Evolutionary conservation across 1,140 invertebrate species (phyloP), one percentile per base, ranked within the genome.

Genomic region (Chionoecetes opilio): DNA sequence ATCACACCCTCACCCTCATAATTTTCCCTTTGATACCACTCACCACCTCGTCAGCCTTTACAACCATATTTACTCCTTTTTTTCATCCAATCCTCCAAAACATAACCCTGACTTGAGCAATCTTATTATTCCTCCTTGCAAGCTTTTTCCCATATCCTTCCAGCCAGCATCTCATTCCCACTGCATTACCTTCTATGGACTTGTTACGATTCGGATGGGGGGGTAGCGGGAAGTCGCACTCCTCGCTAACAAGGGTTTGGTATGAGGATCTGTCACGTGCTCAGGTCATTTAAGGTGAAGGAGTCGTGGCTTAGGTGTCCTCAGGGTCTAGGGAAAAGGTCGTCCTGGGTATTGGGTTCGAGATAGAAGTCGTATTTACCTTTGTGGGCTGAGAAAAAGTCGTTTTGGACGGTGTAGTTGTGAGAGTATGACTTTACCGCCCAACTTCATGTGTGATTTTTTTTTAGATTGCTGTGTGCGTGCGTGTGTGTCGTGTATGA

Each of bases 281-380:
- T 26, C 63, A 75, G 26, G 63, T 75, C 63, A 26, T 75, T 26
- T 26, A 17, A 75, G 53, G 63, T 75, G 63, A 75, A 75, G 26
- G 63, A 75, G 63, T 26, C 21, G 11, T 8, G 26, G 63, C 21
- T n/a, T n/a, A 26, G 63, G 21, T 75, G 63, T 75, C 21, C 63
- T 75, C 63, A n/a, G 63, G 63, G 21, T n/a, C 41, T n/a, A 53
- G 21, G 63, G 63, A n/a, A 75, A 75, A 8, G 63, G 63, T 75
- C 63, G 63, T 75, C 63, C 26, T 26, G 63, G 63, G 21, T 75
- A 75, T 75, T 75, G 63, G 63, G n/a, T 75, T 75, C n/a, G 8
- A 75, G 21, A 75, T 75, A 75, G 63, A 75, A 75, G 63, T 75
- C 63, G 63, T 75, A 75, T 75, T 75, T 75, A 75, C 63, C 21